Conservation (phyloP, 2,113 vertebrate genomes). For the Eupsittula cactorum region DNA sequence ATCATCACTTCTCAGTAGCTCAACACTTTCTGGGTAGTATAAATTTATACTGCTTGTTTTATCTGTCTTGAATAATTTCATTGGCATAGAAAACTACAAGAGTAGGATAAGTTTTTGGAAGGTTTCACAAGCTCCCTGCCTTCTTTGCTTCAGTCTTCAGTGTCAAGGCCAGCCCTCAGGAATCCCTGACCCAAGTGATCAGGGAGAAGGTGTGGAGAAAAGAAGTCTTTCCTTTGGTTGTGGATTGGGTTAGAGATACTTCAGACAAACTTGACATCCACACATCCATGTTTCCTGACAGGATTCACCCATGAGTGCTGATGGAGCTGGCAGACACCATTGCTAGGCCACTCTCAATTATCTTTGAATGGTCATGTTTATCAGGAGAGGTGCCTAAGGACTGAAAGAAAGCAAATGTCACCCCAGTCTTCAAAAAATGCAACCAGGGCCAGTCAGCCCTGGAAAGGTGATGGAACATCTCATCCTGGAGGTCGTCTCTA, state of each 20-base stretch:
- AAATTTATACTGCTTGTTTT: constrained; percentile 9
- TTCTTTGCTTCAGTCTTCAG: background rate
- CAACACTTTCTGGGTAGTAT: background rate
- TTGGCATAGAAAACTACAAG: background rate
- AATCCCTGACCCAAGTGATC: background rate
- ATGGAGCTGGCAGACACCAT: background rate
- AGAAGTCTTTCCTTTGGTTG: background rate
- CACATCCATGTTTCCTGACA: background rate
- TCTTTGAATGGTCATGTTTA: background rate
- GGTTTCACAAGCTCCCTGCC: background rate
- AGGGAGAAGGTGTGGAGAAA: background rate
- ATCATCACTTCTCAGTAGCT: background rate
- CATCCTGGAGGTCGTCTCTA: background rate
- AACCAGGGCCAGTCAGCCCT: background rate
- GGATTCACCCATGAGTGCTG: background rate
- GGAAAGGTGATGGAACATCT: background rate
- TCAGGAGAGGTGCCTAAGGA: background rate
- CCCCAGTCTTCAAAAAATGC: background rate
- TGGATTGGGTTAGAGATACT: background rate
- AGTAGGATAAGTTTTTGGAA: background rate
- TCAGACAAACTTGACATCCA: background rate
- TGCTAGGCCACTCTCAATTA: background rate
- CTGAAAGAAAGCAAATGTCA: background rate
- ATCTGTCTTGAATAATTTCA: background rate
- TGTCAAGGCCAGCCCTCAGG: background rate